A percentile compares a stretch with the other conserved stretches of the same genome.
phyloP scores from a whole-genome alignment of 2,797 vertebrate genomes.

The Malacoraja senta region DNA sequence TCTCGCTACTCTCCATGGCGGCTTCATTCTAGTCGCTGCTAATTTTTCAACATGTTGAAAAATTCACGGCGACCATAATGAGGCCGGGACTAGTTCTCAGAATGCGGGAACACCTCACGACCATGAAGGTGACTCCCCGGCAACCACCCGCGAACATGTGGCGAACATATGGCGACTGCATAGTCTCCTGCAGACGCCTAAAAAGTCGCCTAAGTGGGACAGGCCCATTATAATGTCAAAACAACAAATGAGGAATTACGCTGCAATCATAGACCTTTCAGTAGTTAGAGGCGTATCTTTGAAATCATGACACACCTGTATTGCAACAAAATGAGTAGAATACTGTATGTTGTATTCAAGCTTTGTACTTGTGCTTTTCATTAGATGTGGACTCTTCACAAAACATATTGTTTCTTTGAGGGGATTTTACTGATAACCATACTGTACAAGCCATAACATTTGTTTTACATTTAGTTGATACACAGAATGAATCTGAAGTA shows the following conservation, averaged over 20 bases:
- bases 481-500: neutral
- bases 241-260: neutral
- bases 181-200: too few species aligned
- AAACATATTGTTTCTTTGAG: neutral
- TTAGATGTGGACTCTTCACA: neutral
- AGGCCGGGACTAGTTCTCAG: too few species aligned
- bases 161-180: too few species aligned
- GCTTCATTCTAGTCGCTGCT: too few species aligned
- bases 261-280: neutral
- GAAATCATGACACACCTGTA: neutral
- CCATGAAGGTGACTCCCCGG: too few species aligned
- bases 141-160: too few species aligned
- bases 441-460: neutral
- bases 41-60: too few species aligned
- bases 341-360: neutral
- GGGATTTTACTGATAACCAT: neutral
- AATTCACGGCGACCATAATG: too few species aligned
- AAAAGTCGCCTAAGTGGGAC: too few species aligned
- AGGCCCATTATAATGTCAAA: neutral
- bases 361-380: neutral
- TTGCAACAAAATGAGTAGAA: neutral
- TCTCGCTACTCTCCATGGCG: too few species aligned
- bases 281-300: neutral
- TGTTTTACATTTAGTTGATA: neutral
- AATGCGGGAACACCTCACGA: too few species aligned